Base-by-base conservation (phyloP, 1,140 invertebrate species). In the Hestina assimilis region DNA sequence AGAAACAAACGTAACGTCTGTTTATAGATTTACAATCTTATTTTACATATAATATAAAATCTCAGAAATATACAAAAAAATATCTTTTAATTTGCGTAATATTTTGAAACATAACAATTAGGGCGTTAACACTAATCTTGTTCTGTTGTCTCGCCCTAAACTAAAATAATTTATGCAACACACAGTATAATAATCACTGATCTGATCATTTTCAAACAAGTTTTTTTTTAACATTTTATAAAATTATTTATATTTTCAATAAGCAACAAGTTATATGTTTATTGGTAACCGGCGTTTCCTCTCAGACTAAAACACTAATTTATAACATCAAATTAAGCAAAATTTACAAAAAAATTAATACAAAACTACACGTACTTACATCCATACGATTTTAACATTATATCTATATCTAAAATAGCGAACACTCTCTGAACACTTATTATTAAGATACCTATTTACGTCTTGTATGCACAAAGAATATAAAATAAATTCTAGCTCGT, bases 231-330 rank as follows among this genome's bases (percentile, higher is more conserved):
- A 85, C 84, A 86, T 78, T 83, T 81, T 70, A 81, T 84, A 75
- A 83, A 81, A 80, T 79, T 82, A 79, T 82, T 80, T 76, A 82
- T 81, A 86, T 86, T 69, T 77, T 86, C 80, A 88, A 86, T 86
- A 85, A 88, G 75, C 82, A 88, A 88, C 85, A 88, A 86, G 74
- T 84, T 77, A 85, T 85, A 84, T 74, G 76, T 86, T 80, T 86
- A 86, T 82, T 88, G 85, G 85, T 88, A 88, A 88, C 85, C 85
- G 80, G 83, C 85, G 83, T 81, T 88, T 88, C 71, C 75, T 86
- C 75, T 88, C 81, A 88, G 85, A 88, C 85, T 88, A 88, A 79
- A 83, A 82, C 70, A 83, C 83, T 88, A 88, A 86, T 62, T 73
- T 76, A 79, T 75, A 83, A 83, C 69, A 82, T 75, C 74, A 63